These are phyloP conservation scores for Nomada flava DNA, from an alignment of 2,888 invertebrate species.

Conservation along the genomic window DNA sequence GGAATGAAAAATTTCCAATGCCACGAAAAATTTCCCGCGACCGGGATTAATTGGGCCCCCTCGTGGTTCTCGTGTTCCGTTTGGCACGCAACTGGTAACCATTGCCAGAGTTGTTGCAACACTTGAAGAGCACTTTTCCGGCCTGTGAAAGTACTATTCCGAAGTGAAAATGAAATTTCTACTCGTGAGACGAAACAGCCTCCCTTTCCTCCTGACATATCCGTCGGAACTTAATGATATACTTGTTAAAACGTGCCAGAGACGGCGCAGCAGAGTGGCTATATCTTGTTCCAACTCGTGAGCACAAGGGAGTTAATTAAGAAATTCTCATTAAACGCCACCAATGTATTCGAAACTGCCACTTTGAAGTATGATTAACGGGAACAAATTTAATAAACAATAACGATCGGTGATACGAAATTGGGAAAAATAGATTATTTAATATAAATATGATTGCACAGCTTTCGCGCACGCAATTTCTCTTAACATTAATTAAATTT, in stretches of 20 bases:
- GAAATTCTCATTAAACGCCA: slow-evolving; percentile 13
- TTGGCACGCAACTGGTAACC: slow-evolving; percentile 59
- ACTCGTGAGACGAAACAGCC: slow-evolving; percentile 28
- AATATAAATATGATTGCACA: no score
- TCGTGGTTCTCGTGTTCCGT: slow-evolving; percentile 36
- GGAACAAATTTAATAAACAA: not conserved
- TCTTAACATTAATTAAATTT: no score
- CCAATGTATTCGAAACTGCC: not conserved
- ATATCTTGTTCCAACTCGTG: slow-evolving; percentile 16
- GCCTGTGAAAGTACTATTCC: slow-evolving; percentile 45
- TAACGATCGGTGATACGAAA: no score
- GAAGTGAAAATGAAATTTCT: slow-evolving; percentile 63
- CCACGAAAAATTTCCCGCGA: slow-evolving; percentile 43
- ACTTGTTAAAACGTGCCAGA: slow-evolving; percentile 40
- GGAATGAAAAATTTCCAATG: slow-evolving; percentile 36
- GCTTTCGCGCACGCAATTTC: no score
- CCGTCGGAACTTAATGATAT: slow-evolving; percentile 30
- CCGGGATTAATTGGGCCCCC: slow-evolving; percentile 54
- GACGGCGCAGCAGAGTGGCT: slow-evolving; percentile 15
- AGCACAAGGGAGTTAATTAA: slow-evolving; percentile 42
- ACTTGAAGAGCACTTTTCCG: slow-evolving; percentile 57
- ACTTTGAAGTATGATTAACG: not conserved
- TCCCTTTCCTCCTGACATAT: slow-evolving; percentile 33
- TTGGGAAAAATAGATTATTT: no score
- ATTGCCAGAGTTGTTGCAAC: slow-evolving; percentile 30